These are phyloP conservation scores for Theristicus caerulescens DNA, from an alignment of 2,113 vertebrate species.

Conservation along the genomic window DNA sequence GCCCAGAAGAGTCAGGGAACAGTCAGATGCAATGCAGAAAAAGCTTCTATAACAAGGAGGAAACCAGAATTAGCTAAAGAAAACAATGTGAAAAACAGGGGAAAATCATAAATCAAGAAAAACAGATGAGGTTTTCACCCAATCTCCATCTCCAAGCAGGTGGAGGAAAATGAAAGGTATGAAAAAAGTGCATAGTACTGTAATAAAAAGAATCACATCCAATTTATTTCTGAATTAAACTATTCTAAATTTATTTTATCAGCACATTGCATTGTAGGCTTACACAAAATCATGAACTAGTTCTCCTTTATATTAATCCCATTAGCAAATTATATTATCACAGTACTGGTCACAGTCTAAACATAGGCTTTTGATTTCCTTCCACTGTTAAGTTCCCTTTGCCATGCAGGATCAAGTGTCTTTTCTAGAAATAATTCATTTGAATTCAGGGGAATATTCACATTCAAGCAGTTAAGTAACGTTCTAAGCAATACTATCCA, in stretches of 20 bases:
- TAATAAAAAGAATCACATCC: background rate
- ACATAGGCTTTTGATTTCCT: background rate
- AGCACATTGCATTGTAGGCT: background rate
- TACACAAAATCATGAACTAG: background rate
- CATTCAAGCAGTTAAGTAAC: background rate
- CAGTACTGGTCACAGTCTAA: background rate
- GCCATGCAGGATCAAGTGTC: background rate
- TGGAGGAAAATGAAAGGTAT: background rate
- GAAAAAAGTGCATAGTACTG: background rate
- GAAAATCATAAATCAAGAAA: background rate
- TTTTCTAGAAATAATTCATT: background rate
- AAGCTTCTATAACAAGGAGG: background rate
- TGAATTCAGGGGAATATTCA: background rate
- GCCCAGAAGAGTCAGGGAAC: background rate
- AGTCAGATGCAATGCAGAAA: background rate
- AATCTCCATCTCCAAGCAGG: background rate
- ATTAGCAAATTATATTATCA: background rate
- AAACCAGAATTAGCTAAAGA: background rate
- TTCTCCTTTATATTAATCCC: background rate
- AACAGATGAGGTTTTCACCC: background rate
- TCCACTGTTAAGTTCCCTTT: background rate
- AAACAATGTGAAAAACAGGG: background rate
- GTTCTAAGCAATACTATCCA: background rate
- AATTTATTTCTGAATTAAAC: background rate
- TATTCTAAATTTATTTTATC: background rate